These are phyloP conservation scores for Sus scrofa DNA, from an alignment of 2,113 vertebrate species.

Conservation along the genomic window DNA sequence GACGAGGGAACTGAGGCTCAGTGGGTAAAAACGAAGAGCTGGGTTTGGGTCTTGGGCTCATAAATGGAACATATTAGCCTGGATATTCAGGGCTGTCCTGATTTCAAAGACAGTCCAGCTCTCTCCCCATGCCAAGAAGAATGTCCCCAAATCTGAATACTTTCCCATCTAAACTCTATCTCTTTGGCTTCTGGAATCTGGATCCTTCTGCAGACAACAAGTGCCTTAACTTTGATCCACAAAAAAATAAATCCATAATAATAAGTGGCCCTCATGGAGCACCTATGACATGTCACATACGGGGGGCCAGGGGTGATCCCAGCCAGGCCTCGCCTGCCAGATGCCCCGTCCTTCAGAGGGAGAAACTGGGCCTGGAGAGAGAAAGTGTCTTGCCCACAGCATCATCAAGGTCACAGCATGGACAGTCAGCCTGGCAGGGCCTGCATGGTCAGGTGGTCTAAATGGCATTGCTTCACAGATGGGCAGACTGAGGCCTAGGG, in stretches of 20 bases:
- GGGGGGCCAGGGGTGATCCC: rapidly evolving
- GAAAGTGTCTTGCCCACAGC: background rate
- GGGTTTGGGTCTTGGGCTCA: background rate
- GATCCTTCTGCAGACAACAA: background rate
- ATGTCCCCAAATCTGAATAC: background rate
- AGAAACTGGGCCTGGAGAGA: background rate
- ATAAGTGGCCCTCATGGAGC: background rate
- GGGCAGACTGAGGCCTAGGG: background rate
- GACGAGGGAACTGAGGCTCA: background rate
- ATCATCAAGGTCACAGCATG: background rate
- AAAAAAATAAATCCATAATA: background rate
- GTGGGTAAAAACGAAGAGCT: background rate
- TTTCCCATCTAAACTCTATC: background rate
- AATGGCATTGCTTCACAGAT: background rate
- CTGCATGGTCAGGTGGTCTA: too few species aligned
- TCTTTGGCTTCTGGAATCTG: background rate
- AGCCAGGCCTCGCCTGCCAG: rapidly evolving
- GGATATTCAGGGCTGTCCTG: background rate
- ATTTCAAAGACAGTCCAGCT: background rate
- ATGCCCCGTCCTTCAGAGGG: background rate
- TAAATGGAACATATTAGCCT: rapidly evolving
- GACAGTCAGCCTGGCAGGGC: background rate
- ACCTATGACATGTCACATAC: too few species aligned
- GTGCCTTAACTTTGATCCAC: background rate
- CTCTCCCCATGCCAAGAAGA: background rate